Base-by-base conservation (phyloP, 2,888 invertebrate genomes). In the Lepidocyrtoides sp. region DNA sequence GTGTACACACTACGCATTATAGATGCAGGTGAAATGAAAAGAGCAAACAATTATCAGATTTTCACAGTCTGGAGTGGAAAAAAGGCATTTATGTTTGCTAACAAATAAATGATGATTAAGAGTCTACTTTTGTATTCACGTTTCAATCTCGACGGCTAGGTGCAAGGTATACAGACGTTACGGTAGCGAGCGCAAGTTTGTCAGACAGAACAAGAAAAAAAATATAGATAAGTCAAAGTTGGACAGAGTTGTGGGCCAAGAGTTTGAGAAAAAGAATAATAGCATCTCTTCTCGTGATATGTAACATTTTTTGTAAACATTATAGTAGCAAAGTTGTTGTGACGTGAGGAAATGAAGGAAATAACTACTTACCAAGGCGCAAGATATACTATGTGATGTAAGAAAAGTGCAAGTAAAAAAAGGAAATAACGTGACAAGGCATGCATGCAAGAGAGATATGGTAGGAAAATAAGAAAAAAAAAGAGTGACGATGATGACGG, bases 341-440 rank as follows among this genome's bases (percentile, higher is more conserved):
- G 89, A 89, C 75, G 77, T 83, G 83, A 89, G 51, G 89, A 89
- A 88, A 81, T 82, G 72, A 89, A 83, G 54, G 69, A 41, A 81
- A 69, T 60, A 75, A 77, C 51, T 51, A 79, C 75, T 75, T 48
- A 48, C 44, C 26, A 48, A 86, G 41, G 72, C 54, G 57, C 23
- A 41, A 44, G 75, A 85, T 57, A 72, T 48, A 66, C 75, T 48
- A 66, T 48, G 85, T 54, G 54, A 54, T 86, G 88, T 66, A 81
- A 26, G 23, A 51, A 48, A 66, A 79, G 79, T 87, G 85, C 23
- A 41, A 57, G 54, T 81, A 81, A 57, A 85, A 36, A 63, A 83
- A 57, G 83, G 51, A 72, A 82, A 44, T 89, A 72, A 44, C 82
- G 69, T 82, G 88, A 72, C 88, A 82, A 89, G 81, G 57, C 72